phyloP scores from a whole-genome alignment of 2,113 vertebrate species.

The Boleophthalmus pectinirostris region DNA sequence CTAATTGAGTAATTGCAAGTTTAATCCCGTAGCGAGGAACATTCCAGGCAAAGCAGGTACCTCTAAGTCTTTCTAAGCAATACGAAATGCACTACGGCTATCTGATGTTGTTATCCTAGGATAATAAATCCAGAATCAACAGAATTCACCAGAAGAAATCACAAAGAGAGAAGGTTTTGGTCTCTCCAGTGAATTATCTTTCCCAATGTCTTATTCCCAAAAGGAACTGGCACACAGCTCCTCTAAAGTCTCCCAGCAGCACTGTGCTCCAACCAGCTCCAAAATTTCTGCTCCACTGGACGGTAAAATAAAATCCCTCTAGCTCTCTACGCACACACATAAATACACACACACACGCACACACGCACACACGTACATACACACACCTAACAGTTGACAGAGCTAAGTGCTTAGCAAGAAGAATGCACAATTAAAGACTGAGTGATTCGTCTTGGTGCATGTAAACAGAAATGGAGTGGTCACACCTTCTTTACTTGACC shows the following conservation, averaged over 20 bases:
- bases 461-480: slow-evolving; percentile 19
- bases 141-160: background rate
- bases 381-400: slow-evolving; percentile 9
- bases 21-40: too few relatives aligned
- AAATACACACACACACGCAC: background rate
- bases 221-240: slow-evolving; percentile 62
- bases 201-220: slow-evolving; percentile 54
- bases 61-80: too few relatives aligned
- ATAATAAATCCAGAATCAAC: background rate
- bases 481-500: background rate
- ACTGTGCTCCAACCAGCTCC: slow-evolving; percentile 62
- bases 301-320: slow-evolving; percentile 73
- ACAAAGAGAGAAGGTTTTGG: slow-evolving; percentile 39
- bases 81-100: too few relatives aligned
- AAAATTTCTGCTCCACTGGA: slow-evolving; percentile 77
- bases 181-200: slow-evolving; percentile 62
- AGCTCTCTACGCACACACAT: slow-evolving; percentile 28
- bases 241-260: slow-evolving; percentile 66
- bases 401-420: slow-evolving; percentile 51
- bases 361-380: background rate
- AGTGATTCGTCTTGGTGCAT: slow-evolving; percentile 43
- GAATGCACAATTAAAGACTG: slow-evolving; percentile 63
- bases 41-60: too few relatives aligned
- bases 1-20: too few relatives aligned
- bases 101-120: background rate